phyloP scores from a whole-genome alignment of 92 coral and sea anemone species.

The Diadumene lineata region DNA sequence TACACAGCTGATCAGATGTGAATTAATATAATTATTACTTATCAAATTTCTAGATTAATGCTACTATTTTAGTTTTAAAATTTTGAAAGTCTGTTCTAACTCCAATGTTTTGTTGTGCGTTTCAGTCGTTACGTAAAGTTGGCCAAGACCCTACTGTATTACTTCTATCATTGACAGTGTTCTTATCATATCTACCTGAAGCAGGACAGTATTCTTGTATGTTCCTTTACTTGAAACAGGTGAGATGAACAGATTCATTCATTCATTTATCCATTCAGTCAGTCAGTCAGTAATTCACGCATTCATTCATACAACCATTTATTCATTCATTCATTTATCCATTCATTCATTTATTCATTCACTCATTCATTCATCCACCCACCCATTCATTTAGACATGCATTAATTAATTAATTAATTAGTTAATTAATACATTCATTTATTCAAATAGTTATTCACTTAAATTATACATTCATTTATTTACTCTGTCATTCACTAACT shows the following conservation, averaged over 20 bases:
- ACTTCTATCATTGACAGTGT: constrained; percentile 85
- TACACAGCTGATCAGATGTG: no score
- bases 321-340: no score
- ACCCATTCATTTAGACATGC: background rate
- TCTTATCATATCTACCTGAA: constrained; percentile 93
- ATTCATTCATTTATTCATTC: background rate
- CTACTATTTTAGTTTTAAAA: no score
- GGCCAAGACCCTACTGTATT: constrained; percentile 97
- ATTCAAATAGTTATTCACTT: no score
- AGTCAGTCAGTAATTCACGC: background rate
- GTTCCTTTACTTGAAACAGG: constrained; percentile 95
- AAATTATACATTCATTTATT: no score
- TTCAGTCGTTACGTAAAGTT: constrained; percentile 89
- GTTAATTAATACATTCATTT: no score
- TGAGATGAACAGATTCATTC: constrained; percentile 21
- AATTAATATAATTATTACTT: no score
- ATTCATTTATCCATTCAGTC: background rate
- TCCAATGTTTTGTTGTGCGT: background rate
- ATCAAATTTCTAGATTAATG: no score
- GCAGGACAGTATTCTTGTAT: constrained; percentile 99
- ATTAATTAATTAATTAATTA: no score
- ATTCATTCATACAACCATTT: no score
- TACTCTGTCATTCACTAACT: no score
- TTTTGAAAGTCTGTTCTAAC: no score
- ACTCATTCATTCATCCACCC: background rate